These are phyloP conservation scores for Callaeas wilsoni DNA, from an alignment of 2,113 vertebrate genomes.

Conservation along the genomic window DNA sequence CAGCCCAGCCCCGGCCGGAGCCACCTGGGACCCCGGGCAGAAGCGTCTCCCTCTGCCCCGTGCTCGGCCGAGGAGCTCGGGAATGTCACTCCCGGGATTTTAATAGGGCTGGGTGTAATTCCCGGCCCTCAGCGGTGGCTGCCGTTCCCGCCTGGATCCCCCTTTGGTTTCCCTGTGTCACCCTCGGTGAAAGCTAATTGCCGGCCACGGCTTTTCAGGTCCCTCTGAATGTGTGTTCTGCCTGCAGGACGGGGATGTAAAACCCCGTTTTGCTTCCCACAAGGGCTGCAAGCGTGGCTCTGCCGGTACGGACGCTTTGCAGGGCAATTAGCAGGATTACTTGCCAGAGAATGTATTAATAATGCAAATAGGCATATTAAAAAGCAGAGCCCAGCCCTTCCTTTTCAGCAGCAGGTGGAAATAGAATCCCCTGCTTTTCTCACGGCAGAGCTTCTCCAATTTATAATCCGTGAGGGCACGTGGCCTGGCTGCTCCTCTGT, in stretches of 20 bases:
- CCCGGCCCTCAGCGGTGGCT: background rate
- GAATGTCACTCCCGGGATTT: background rate
- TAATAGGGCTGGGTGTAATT: fast-evolving
- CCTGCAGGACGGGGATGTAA: background rate
- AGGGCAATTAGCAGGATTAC: background rate
- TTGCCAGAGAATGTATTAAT: background rate
- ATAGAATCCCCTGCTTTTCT: background rate
- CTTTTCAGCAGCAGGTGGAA: background rate
- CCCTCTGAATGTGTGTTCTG: background rate
- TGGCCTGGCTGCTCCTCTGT: background rate
- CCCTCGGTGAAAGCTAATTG: background rate
- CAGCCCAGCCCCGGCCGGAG: background rate
- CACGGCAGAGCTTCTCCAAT: background rate
- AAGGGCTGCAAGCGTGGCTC: background rate
- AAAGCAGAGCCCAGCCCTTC: background rate
- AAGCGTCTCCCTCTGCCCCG: background rate
- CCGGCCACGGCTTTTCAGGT: background rate
- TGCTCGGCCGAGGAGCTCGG: background rate
- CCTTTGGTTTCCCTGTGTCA: fast-evolving
- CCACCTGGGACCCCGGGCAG: background rate
- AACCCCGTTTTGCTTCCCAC: background rate
- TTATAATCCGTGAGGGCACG: background rate
- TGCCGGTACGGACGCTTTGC: background rate
- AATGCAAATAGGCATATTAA: background rate
- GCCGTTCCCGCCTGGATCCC: background rate